Evolutionary conservation across 1,140 invertebrate genomes (phyloP).

Genomic region (Leptoteleia sp.): DNA sequence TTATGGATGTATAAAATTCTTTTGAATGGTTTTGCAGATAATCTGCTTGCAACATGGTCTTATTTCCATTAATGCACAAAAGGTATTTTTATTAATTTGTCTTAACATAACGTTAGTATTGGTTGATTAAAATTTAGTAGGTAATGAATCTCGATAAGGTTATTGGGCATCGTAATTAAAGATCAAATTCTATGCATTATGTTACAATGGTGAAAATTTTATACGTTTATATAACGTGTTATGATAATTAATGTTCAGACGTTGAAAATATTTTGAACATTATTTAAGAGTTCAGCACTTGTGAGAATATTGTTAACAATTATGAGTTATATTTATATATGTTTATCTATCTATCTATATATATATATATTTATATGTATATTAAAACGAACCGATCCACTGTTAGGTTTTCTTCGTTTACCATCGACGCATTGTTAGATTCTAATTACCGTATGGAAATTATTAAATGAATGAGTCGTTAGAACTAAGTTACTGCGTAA

Average conservation of each 20-base stretch:
- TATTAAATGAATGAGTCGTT: slow-evolving; percentile 13
- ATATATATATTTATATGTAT: no score
- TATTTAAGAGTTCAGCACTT: slow-evolving; percentile 8
- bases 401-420: slow-evolving; percentile 27
- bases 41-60: no score
- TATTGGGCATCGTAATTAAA: slow-evolving; percentile 16
- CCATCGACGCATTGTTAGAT: slow-evolving; percentile 15
- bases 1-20: slow-evolving; percentile 25
- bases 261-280: slow-evolving; percentile 16
- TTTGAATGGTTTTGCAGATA: slow-evolving; percentile 5
- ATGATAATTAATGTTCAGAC: slow-evolving; percentile 23
- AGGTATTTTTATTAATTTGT: slow-evolving; percentile 1
- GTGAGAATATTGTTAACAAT: slow-evolving; percentile 12
- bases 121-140: slow-evolving; percentile 5
- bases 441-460: slow-evolving; percentile 19
- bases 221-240: slow-evolving; percentile 55
- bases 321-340: slow-evolving; percentile 16
- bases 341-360: no score
- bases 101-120: slow-evolving; percentile 27
- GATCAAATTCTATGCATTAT: slow-evolving; percentile 40
- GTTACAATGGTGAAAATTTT: slow-evolving; percentile 45
- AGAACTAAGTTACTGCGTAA: slow-evolving; percentile 26
- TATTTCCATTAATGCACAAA: no score
- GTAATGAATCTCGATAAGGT: slow-evolving; percentile 1
- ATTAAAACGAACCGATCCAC: slow-evolving; percentile 15